Conservation (phyloP, 1,140 invertebrate genomes). For the Cydia amplana region DNA sequence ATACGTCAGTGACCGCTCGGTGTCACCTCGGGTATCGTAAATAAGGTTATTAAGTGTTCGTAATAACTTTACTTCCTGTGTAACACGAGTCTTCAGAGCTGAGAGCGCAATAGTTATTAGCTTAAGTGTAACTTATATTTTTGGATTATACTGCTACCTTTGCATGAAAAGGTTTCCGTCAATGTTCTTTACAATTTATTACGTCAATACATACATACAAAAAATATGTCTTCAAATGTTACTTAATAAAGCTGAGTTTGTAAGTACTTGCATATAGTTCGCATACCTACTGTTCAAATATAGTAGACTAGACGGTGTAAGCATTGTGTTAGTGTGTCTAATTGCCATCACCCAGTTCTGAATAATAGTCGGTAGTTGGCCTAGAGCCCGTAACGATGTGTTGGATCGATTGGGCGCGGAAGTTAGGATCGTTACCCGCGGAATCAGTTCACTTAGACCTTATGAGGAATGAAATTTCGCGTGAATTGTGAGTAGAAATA, state of each 20-base stretch:
- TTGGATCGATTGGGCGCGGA: neutral
- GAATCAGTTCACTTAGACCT: slow-evolving; percentile 2
- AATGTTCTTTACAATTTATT: no score
- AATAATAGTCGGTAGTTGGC: neutral
- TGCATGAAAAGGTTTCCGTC: no score
- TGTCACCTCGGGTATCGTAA: neutral
- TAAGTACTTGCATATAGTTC: neutral
- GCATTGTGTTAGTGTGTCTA: slow-evolving; percentile 28
- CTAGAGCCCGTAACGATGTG: neutral
- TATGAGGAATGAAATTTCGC: neutral
- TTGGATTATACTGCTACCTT: no score
- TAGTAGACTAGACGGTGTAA: neutral
- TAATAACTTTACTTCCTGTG: neutral
- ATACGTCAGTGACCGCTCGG: neutral
- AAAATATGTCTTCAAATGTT: neutral
- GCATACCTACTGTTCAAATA: slow-evolving; percentile 5
- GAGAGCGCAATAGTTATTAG: no score
- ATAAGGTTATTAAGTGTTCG: neutral
- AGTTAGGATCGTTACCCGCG: neutral
- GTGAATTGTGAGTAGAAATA: neutral
- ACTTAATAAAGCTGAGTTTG: no score
- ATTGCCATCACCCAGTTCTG: slow-evolving; percentile 22
- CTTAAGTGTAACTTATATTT: no score
- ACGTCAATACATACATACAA: no score
- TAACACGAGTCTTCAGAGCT: no score